phyloP scores from a whole-genome alignment of 2,797 vertebrate species.

The Morelia viridis region DNA sequence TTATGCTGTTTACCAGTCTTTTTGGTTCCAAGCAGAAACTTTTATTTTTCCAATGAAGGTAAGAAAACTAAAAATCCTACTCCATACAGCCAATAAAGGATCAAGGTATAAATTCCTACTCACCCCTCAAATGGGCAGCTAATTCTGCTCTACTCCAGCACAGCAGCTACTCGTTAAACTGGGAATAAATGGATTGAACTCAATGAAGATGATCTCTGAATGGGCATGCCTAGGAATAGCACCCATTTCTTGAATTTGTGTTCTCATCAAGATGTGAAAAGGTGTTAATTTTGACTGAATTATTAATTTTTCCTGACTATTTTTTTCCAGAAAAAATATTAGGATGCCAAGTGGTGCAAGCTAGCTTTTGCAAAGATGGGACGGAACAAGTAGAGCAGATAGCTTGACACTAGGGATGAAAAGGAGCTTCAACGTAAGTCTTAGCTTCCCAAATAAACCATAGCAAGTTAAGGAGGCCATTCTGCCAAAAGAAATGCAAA shows the following conservation, averaged over 20 bases:
- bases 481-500: not conserved
- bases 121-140: not conserved
- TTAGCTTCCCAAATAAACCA: not conserved
- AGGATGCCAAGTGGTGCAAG: not conserved
- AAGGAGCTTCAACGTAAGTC: not conserved
- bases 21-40: not conserved
- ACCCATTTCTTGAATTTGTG: not conserved
- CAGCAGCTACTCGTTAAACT: not conserved
- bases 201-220: not conserved
- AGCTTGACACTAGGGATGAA: not conserved
- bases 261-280: not conserved
- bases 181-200: not conserved
- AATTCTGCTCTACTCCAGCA: not conserved
- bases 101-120: not conserved
- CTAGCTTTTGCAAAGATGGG: not conserved
- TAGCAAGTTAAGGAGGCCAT: not conserved
- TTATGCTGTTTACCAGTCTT: not conserved
- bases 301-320: not conserved
- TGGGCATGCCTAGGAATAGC: not conserved
- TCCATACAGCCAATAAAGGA: not conserved
- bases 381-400: not conserved
- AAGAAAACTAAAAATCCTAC: not conserved
- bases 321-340: not conserved
- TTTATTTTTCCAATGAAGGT: not conserved
- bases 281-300: not conserved